Evolutionary conservation across 2,888 invertebrate genomes (phyloP).

Genomic region (Heliconius ismenius): DNA sequence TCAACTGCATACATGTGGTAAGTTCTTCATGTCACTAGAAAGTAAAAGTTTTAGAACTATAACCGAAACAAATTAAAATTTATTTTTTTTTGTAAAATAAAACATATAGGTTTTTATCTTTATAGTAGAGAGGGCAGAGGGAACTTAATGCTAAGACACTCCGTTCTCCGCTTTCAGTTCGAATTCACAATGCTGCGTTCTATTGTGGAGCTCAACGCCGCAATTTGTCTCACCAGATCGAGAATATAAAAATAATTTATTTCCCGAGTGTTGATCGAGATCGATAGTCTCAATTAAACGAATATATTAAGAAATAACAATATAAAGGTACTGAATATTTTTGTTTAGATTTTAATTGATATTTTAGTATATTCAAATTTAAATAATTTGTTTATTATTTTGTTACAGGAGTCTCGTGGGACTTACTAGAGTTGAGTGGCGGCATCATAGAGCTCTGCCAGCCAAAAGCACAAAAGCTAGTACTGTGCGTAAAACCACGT

Average conservation of each 20-base stretch:
- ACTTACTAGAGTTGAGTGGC: conserved; percentile 71
- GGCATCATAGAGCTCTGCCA: conserved; percentile 72
- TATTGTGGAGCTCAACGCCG: background rate
- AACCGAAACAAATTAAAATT: background rate
- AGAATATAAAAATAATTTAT: background rate
- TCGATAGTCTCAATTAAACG: too few relatives aligned
- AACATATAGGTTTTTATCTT: too few relatives aligned
- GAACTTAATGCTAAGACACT: background rate
- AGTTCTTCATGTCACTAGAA: conserved; percentile 34
- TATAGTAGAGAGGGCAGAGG: too few relatives aligned
- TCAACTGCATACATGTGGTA: conserved; percentile 82
- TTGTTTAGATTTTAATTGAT: too few relatives aligned
- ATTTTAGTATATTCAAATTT: too few relatives aligned
- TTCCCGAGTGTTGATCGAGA: background rate
- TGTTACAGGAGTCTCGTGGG: conserved; percentile 62
- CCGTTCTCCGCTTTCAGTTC: background rate
- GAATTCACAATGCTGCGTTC: background rate
- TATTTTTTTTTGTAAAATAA: background rate
- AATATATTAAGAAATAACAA: too few relatives aligned
- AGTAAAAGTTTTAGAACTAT: conserved; percentile 6
- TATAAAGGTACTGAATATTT: too few relatives aligned
- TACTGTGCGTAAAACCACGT: conserved; percentile 73
- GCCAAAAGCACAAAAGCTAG: conserved; percentile 72
- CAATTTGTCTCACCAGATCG: background rate
- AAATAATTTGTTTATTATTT: conserved; percentile 18